Percentiles rank a stretch among this genome's conserved stretches.
Conservation (phyloP, 2,797 vertebrate genomes). For the Varecia variegata region DNA sequence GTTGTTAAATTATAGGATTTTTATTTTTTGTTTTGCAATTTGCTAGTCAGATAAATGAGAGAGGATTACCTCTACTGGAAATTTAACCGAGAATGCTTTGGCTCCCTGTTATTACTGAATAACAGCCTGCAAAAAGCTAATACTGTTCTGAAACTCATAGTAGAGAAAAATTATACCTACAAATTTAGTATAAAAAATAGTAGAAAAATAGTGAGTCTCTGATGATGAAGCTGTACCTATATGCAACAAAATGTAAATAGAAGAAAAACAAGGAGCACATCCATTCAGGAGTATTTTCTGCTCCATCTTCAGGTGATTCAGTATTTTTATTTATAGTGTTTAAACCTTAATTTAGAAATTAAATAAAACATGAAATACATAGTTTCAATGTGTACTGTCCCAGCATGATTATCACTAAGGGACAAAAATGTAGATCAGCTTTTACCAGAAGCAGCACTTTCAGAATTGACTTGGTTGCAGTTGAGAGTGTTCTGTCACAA, state of each 20-base stretch:
- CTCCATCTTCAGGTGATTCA: not conserved
- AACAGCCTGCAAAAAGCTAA: conserved; percentile 46
- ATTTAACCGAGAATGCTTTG: conserved; percentile 55
- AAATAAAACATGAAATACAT: not conserved
- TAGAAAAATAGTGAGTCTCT: not conserved
- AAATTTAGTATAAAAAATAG: conserved; percentile 36
- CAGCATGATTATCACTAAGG: not conserved
- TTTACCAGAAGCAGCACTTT: not conserved
- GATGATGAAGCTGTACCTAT: not conserved
- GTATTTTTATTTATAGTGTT: not conserved
- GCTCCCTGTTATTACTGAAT: conserved; percentile 21
- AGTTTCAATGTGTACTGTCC: not conserved
- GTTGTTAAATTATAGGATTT: conserved; percentile 44
- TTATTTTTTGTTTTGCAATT: conserved; percentile 66
- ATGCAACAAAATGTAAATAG: not conserved
- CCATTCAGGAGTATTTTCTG: not conserved
- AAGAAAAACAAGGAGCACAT: not conserved
- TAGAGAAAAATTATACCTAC: conserved; percentile 15
- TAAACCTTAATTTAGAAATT: not conserved
- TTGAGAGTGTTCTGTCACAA: not conserved
- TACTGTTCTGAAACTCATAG: conserved; percentile 32
- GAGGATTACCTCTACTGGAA: conserved; percentile 61
- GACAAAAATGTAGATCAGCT: not conserved
- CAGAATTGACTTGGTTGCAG: not conserved
- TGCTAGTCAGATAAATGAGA: conserved; percentile 61